Evolutionary conservation across 2,797 vertebrate genomes (phyloP).

Genomic region (Chloroceryle amazona): DNA sequence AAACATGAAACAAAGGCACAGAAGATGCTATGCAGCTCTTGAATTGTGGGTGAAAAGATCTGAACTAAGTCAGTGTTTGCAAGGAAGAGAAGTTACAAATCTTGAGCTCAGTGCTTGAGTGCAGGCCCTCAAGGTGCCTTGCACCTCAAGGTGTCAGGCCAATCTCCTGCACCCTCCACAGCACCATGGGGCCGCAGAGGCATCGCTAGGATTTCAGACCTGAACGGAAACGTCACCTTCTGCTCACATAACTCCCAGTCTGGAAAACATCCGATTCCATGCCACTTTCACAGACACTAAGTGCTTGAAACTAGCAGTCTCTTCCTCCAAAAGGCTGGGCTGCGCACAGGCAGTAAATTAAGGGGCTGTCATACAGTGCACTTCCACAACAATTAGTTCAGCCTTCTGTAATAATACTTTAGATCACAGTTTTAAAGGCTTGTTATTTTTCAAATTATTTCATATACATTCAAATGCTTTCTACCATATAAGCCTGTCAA

Average conservation of each 20-base stretch:
- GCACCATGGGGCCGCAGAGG: neutral
- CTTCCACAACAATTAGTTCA: neutral
- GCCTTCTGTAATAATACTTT: neutral
- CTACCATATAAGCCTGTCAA: neutral
- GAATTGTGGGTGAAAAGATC: neutral
- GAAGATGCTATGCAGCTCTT: neutral
- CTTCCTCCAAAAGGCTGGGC: neutral
- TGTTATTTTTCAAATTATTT: conserved; percentile 12
- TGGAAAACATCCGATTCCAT: neutral
- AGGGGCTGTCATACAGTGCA: neutral
- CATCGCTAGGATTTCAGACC: neutral
- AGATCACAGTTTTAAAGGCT: neutral
- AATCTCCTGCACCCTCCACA: neutral
- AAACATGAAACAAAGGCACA: neutral
- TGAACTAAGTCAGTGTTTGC: neutral
- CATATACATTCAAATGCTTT: neutral
- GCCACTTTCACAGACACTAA: neutral
- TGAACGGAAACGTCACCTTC: neutral
- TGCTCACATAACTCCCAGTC: neutral
- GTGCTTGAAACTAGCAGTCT: neutral
- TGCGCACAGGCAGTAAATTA: neutral
- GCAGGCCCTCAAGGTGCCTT: neutral
- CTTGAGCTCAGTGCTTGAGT: neutral
- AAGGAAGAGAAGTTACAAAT: neutral
- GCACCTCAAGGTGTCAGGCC: neutral